A percentile compares a stretch with the other conserved stretches of the same genome.
These are phyloP conservation scores for Porites lutea DNA, from an alignment of 64 coral and sea anemone species.

Conservation along the genomic window DNA sequence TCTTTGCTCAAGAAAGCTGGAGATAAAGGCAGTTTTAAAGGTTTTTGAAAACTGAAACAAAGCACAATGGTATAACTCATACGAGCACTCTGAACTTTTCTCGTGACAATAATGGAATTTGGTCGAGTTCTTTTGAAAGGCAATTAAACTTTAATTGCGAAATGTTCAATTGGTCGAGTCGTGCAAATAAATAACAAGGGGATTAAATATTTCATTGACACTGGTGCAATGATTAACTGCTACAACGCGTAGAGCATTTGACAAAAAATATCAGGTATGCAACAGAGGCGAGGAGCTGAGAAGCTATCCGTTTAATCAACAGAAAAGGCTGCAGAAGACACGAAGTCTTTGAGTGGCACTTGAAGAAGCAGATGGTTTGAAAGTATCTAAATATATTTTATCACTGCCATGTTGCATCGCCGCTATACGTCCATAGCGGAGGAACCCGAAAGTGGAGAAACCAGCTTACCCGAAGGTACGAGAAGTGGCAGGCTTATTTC, in stretches of 20 bases:
- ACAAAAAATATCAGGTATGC: background rate
- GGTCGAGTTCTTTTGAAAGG: background rate
- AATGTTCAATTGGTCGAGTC: background rate
- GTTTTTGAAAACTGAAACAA: background rate
- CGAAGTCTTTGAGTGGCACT: background rate
- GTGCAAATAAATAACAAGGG: background rate
- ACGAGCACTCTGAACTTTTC: background rate
- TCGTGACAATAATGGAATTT: constrained; percentile 45
- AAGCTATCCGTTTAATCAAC: constrained; percentile 5
- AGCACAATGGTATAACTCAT: background rate
- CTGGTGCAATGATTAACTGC: background rate
- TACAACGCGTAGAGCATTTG: background rate
- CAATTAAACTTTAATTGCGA: constrained; percentile 28
- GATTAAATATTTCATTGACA: background rate
- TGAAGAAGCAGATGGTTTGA: too few relatives aligned
- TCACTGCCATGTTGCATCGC: constrained; percentile 55
- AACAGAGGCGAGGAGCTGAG: background rate
- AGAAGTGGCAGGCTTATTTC: background rate
- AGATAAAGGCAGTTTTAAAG: background rate
- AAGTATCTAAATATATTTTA: too few relatives aligned
- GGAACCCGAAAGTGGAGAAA: constrained; percentile 69
- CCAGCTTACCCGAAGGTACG: background rate
- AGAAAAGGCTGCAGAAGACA: background rate
- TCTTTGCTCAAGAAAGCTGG: background rate
- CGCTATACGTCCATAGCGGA: constrained; percentile 89